Evolutionary conservation across 2,113 vertebrate species (phyloP).

Genomic region (Atrichornis clamosus): DNA sequence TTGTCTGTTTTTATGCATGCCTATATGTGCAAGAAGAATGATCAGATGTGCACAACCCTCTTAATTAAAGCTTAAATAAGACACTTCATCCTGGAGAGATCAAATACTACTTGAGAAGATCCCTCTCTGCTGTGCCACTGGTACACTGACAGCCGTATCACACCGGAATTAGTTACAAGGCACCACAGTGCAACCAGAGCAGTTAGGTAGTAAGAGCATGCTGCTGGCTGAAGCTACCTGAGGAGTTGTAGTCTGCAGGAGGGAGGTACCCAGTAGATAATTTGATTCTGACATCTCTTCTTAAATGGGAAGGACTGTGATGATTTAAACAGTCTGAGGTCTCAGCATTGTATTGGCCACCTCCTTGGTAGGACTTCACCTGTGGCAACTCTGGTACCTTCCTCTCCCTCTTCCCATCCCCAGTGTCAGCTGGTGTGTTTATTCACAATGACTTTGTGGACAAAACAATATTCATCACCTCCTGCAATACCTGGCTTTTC

Average conservation of each 20-base stretch:
- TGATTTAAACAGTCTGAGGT: not conserved
- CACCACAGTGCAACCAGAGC: not conserved
- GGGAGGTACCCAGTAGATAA: not conserved
- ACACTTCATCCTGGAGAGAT: not conserved
- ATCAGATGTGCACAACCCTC: not conserved
- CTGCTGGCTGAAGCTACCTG: not conserved
- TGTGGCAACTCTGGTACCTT: not conserved
- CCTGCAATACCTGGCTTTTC: not conserved
- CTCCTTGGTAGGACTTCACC: not conserved
- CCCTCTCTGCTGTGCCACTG: not conserved
- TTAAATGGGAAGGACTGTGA: not conserved
- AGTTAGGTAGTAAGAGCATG: not conserved
- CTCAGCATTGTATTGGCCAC: not conserved
- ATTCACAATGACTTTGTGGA: not conserved
- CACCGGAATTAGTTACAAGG: not conserved
- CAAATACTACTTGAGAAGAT: not conserved
- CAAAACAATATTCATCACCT: not conserved
- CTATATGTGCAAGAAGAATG: not conserved
- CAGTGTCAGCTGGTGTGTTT: not conserved
- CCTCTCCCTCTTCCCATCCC: not conserved
- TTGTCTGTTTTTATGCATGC: not conserved
- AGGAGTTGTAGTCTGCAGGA: not conserved
- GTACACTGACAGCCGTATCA: not conserved
- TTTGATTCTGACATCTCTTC: not conserved
- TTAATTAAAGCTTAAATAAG: not conserved